Percentiles rank a stretch among this genome's conserved stretches.
Evolutionary conservation across 1,140 invertebrate genomes (phyloP).

Genomic region (Acromyrmex heyeri): DNA sequence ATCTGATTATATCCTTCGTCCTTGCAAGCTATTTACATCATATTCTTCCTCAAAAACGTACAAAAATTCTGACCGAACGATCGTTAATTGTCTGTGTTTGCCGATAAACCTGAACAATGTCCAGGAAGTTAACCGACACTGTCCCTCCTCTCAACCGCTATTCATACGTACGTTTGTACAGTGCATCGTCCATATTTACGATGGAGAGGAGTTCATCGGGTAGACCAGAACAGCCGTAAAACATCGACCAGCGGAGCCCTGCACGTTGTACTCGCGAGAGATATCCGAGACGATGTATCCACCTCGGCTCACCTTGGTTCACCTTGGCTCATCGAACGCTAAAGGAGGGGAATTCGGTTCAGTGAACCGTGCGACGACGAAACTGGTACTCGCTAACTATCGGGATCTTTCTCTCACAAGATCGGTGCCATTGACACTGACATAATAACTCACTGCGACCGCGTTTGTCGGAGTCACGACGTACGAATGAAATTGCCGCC

Average conservation of each 20-base stretch:
- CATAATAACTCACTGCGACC: conserved; percentile 70
- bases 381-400: conserved; percentile 44
- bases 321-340: conserved; percentile 24
- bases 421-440: conserved; percentile 79
- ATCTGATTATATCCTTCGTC: not conserved
- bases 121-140: conserved; percentile 57
- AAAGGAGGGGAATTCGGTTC: conserved; percentile 72
- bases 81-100: conserved; percentile 62
- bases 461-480: conserved; percentile 48
- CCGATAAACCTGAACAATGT: conserved; percentile 29
- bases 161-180: conserved; percentile 37
- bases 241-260: conserved; percentile 38
- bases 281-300: conserved; percentile 70
- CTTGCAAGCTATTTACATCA: not conserved
- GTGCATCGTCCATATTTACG: conserved; percentile 64
- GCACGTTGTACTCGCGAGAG: conserved; percentile 22
- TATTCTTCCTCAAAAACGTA: not conserved
- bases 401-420: conserved; percentile 38
- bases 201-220: conserved; percentile 61
- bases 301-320: conserved; percentile 65
- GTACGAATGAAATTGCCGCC: conserved; percentile 68
- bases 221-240: conserved; percentile 55
- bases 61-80: not conserved
- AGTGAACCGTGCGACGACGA: conserved; percentile 71
- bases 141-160: conserved; percentile 38